phyloP scores from a whole-genome alignment of 2,888 invertebrate species.

The Beris morrisii region DNA sequence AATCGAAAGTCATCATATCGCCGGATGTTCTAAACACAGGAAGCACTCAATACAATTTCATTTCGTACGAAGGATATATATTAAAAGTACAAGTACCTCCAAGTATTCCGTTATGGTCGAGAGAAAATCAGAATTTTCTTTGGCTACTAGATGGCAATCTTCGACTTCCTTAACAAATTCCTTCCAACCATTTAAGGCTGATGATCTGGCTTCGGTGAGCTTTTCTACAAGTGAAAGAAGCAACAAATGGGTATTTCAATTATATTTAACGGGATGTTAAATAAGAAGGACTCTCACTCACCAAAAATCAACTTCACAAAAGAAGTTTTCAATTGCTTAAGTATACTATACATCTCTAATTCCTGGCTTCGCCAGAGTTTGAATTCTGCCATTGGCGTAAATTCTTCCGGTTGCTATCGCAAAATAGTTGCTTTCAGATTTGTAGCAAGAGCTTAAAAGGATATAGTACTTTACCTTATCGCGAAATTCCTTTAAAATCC shows the following conservation, averaged over 20 bases:
- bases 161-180: constrained; percentile 43
- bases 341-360: constrained; percentile 72
- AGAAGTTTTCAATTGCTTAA: constrained; percentile 79
- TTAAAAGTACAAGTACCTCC: constrained; percentile 51
- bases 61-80: background rate
- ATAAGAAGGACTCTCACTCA: background rate
- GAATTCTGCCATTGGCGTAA: constrained; percentile 82
- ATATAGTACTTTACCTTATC: constrained; percentile 44
- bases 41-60: background rate
- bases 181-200: constrained; percentile 46
- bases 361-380: constrained; percentile 84
- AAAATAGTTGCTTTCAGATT: background rate
- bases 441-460: background rate
- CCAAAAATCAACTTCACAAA: constrained; percentile 50
- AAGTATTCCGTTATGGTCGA: constrained; percentile 54
- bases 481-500: constrained; percentile 49
- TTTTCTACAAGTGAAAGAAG: constrained; percentile 56
- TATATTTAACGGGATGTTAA: background rate
- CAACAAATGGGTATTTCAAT: constrained; percentile 55
- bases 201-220: constrained; percentile 42
- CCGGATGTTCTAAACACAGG: constrained; percentile 63
- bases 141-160: constrained; percentile 48
- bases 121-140: constrained; percentile 55
- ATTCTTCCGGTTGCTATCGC: constrained; percentile 63
- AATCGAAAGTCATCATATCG: constrained; percentile 70